A percentile compares a stretch with the other conserved stretches of the same genome.
phyloP scores from a whole-genome alignment of 2,888 invertebrate genomes.

The Athalia circularis region DNA sequence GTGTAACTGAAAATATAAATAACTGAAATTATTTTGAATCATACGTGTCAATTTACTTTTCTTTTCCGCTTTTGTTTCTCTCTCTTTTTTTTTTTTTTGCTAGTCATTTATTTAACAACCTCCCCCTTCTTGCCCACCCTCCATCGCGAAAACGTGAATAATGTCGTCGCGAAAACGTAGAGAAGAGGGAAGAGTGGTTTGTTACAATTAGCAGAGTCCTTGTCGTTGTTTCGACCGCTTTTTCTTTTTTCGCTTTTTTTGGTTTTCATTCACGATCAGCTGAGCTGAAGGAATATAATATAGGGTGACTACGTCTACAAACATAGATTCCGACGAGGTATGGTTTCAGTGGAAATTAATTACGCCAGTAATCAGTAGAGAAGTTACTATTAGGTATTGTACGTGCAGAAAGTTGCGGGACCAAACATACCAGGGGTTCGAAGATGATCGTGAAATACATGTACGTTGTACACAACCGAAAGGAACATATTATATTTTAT shows the following conservation, averaged over 20 bases:
- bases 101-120: too few relatives aligned
- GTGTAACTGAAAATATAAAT: too few relatives aligned
- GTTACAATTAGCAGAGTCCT: constrained; percentile 31
- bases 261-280: not conserved
- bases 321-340: not conserved
- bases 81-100: too few relatives aligned
- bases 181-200: constrained; percentile 12
- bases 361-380: constrained; percentile 9
- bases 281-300: not conserved
- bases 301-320: not conserved
- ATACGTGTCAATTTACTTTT: too few relatives aligned
- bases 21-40: too few relatives aligned
- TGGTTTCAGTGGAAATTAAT: constrained; percentile 2
- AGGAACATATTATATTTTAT: not conserved
- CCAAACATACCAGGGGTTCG: too few relatives aligned
- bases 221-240: not conserved
- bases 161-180: not conserved
- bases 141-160: not conserved
- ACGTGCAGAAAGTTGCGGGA: constrained; percentile 1
- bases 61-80: too few relatives aligned
- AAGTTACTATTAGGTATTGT: not conserved
- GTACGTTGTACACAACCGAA: too few relatives aligned
- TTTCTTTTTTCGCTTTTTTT: not conserved
- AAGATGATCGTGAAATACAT: constrained; percentile 6
- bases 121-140: not conserved